phyloP scores from a whole-genome alignment of 35 echinoderm and acorn worm species.

The Ptychodera flava region DNA sequence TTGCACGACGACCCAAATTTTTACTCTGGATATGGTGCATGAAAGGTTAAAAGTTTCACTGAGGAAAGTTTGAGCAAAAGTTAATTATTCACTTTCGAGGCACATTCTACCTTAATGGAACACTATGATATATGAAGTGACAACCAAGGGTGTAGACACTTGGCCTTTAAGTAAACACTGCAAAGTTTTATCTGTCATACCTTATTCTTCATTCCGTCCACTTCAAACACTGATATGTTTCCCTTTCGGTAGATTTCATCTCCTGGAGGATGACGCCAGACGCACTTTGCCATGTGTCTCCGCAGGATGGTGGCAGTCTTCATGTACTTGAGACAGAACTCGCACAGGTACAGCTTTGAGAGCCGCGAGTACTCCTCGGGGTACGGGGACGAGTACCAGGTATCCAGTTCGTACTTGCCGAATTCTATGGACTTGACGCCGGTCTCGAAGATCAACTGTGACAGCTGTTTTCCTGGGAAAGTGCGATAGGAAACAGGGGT shows the following conservation, averaged over 20 bases:
- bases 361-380: slow-evolving; percentile 90
- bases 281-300: slow-evolving; percentile 84
- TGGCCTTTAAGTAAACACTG: too few species aligned
- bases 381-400: slow-evolving; percentile 92
- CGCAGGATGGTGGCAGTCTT: slow-evolving; percentile 86
- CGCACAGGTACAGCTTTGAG: slow-evolving; percentile 87
- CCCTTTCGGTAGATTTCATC: slow-evolving; percentile 91
- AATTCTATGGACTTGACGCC: slow-evolving; percentile 88
- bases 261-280: slow-evolving; percentile 92
- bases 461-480: slow-evolving; percentile 63
- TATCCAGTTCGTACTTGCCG: slow-evolving; percentile 88
- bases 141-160: too few species aligned
- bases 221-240: slow-evolving; percentile 94
- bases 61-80: too few species aligned
- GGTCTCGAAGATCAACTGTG: slow-evolving; percentile 44
- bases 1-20: too few species aligned
- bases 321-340: slow-evolving; percentile 98
- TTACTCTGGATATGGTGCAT: too few species aligned
- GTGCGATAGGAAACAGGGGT: too few species aligned
- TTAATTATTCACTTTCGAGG: too few species aligned
- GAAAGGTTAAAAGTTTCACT: too few species aligned
- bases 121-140: too few species aligned
- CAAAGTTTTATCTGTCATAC: too few species aligned
- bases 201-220: slow-evolving; percentile 99
- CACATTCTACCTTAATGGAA: too few species aligned